A percentile compares a stretch with the other conserved stretches of the same genome.
Evolutionary conservation across 2,113 vertebrate species (phyloP).

Genomic region (Epinephelus moara): DNA sequence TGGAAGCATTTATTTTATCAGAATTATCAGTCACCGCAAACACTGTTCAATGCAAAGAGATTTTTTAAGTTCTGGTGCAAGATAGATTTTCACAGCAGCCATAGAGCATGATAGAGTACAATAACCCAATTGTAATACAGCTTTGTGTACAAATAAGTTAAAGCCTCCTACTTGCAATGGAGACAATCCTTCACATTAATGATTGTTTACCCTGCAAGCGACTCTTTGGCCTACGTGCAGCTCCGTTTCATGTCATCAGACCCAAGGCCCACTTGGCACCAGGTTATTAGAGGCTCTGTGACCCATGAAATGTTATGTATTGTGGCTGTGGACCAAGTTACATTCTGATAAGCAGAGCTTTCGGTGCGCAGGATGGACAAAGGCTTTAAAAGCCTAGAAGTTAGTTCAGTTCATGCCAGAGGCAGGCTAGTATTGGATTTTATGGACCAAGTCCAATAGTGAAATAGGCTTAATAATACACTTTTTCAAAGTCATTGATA

Average conservation of each 20-base stretch:
- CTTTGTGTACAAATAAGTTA: neutral
- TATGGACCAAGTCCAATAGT: neutral
- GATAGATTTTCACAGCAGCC: neutral
- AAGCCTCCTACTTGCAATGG: neutral
- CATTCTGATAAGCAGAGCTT: conserved; percentile 61
- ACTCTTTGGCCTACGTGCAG: conserved; percentile 40
- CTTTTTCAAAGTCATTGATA: neutral
- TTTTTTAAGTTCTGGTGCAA: neutral
- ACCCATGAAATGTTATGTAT: conserved; percentile 63
- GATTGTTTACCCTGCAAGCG: conserved; percentile 18
- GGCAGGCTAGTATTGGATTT: conserved; percentile 3
- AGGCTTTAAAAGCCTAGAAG: conserved; percentile 17
- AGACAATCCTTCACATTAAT: conserved; percentile 23
- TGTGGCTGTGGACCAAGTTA: conserved; percentile 65
- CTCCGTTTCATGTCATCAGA: conserved; percentile 51
- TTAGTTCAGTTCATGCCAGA: conserved; percentile 16
- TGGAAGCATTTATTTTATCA: conserved; percentile 9
- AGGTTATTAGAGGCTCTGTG: conserved; percentile 52
- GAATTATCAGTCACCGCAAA: conserved; percentile 14
- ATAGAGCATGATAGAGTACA: neutral
- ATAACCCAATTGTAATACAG: neutral
- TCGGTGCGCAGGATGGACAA: conserved; percentile 29
- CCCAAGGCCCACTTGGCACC: conserved; percentile 60
- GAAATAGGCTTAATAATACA: neutral
- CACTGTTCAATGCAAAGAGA: neutral